Percentiles rank a stretch among this genome's conserved stretches.
Evolutionary conservation across 2,888 invertebrate genomes (phyloP).

Genomic region (Hirudinaria manillensis): DNA sequence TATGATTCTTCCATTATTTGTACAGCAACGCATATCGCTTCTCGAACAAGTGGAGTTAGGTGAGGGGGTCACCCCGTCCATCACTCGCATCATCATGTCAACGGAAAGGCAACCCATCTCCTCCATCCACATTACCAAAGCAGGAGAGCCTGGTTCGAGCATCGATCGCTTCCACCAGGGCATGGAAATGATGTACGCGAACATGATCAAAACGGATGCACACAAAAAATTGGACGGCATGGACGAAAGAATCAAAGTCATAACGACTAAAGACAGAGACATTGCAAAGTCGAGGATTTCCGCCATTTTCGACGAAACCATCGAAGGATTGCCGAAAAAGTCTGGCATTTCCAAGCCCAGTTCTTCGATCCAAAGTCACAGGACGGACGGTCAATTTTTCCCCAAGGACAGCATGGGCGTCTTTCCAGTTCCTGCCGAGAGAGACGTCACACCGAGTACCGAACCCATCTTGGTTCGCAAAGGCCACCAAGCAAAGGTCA

Average conservation of each 20-base stretch:
- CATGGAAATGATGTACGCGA: conserved; percentile 3
- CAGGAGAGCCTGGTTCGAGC: neutral
- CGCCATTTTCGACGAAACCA: neutral
- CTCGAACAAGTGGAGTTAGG: no score
- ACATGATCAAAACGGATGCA: neutral
- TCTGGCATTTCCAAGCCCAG: neutral
- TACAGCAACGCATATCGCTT: no score
- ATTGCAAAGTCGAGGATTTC: neutral
- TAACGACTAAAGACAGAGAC: neutral
- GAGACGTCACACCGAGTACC: neutral
- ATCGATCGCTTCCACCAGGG: neutral
- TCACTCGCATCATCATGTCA: no score
- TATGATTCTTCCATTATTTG: no score
- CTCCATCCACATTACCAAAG: neutral
- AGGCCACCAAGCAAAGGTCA: neutral
- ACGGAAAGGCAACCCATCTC: no score
- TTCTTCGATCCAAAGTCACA: neutral
- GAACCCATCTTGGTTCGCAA: neutral
- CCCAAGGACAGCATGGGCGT: neutral
- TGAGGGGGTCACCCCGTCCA: no score
- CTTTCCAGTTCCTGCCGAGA: neutral
- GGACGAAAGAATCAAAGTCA: neutral
- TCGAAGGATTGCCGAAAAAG: neutral
- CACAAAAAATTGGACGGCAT: neutral
- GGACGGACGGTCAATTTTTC: neutral